Evolutionary conservation across 2,113 vertebrate species (phyloP).

Genomic region (Bufo gargarizans): DNA sequence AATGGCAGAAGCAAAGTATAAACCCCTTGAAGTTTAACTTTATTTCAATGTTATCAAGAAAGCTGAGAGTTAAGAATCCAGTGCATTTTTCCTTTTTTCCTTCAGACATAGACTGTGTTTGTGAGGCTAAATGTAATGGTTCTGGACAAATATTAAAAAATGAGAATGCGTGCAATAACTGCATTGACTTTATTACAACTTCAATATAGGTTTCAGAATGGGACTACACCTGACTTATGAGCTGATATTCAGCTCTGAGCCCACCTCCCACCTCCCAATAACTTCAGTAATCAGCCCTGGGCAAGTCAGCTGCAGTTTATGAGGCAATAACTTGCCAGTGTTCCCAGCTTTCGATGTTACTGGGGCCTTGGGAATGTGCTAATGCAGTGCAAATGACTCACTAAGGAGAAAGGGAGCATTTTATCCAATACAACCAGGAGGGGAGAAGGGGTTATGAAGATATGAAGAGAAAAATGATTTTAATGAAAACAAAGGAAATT

Average conservation of each 20-base stretch:
- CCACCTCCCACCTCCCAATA: conserved; percentile 54
- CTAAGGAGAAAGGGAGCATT: conserved; percentile 48
- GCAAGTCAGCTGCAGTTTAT: conserved; percentile 59
- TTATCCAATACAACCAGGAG: conserved; percentile 44
- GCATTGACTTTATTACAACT: conserved; percentile 51
- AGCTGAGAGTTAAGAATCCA: background rate
- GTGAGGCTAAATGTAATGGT: conserved; percentile 41
- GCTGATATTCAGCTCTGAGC: conserved; percentile 36
- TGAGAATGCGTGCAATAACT: conserved; percentile 49
- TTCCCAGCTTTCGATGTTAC: conserved; percentile 54
- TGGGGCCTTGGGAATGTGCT: conserved; percentile 48
- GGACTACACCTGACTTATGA: conserved; percentile 57
- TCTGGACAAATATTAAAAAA: conserved; percentile 49
- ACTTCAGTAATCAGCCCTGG: conserved; percentile 50
- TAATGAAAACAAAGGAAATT: conserved; percentile 57
- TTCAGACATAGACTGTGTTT: background rate
- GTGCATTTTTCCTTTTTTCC: background rate
- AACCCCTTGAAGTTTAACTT: background rate
- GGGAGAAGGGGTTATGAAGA: conserved; percentile 46
- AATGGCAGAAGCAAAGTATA: background rate
- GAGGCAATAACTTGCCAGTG: conserved; percentile 58
- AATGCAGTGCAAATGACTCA: conserved; percentile 57
- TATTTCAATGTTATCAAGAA: background rate
- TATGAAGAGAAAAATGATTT: conserved; percentile 56
- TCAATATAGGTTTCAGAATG: conserved; percentile 38